These are phyloP conservation scores for Lepidothrix coronata DNA, from an alignment of 2,113 vertebrate genomes.

Conservation along the genomic window DNA sequence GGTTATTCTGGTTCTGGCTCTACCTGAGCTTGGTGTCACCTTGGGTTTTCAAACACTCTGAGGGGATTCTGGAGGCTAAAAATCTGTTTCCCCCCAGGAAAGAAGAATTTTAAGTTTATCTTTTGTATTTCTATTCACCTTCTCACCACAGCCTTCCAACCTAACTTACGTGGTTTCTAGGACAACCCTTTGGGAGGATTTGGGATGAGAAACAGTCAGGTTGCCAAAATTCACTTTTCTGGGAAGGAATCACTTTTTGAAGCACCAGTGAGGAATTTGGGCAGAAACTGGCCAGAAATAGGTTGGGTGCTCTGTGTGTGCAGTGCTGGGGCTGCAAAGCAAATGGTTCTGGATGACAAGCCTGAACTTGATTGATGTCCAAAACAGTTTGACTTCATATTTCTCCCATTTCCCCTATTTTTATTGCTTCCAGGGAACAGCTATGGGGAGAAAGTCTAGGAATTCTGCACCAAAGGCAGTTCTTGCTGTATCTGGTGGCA, in stretches of 20 bases:
- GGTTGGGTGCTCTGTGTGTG: background rate
- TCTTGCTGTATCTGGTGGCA: background rate
- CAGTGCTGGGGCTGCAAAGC: background rate
- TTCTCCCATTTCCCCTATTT: background rate
- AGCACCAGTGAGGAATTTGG: background rate
- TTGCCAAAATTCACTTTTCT: background rate
- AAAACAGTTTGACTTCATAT: background rate
- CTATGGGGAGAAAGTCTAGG: background rate
- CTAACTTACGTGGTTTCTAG: background rate
- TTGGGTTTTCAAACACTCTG: background rate
- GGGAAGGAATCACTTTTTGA: background rate
- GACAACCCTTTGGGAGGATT: background rate
- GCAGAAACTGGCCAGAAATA: background rate
- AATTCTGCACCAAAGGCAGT: background rate
- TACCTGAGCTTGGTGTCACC: background rate
- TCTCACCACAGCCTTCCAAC: background rate
- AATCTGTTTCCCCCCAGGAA: background rate
- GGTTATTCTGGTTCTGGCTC: background rate
- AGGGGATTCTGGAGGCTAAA: background rate
- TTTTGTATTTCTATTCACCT: background rate
- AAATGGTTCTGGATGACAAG: background rate
- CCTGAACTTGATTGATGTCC: background rate
- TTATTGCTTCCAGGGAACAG: background rate
- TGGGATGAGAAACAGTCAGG: background rate
- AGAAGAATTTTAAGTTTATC: background rate